phyloP scores from a whole-genome alignment of 92 coral and sea anemone species.

The Bergia sp. region DNA sequence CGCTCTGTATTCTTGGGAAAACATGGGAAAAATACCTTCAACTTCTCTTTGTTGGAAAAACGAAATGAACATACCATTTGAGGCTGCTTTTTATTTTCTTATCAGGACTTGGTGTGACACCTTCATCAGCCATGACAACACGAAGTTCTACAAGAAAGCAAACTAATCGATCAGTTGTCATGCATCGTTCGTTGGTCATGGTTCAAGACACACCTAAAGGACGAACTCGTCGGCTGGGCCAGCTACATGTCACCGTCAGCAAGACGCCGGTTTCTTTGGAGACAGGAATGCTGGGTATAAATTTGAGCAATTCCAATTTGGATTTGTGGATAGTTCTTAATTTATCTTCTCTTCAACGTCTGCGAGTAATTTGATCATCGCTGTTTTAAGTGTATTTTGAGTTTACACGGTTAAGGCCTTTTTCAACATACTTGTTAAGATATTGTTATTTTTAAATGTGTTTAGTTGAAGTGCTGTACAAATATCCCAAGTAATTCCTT shows the following conservation, averaged over 20 bases:
- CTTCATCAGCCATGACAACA: constrained; percentile 19
- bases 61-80: not conserved
- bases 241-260: constrained; percentile 37
- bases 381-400: too few species aligned
- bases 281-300: constrained; percentile 4
- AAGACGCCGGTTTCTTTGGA: constrained; percentile 28
- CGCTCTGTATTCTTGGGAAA: too few species aligned
- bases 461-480: too few species aligned
- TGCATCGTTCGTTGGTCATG: constrained; percentile 33
- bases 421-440: too few species aligned
- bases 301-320: not conserved
- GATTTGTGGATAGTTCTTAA: not conserved
- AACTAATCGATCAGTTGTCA: constrained; percentile 34
- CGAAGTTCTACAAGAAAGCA: constrained; percentile 19
- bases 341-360: not conserved
- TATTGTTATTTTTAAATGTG: too few species aligned
- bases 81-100: not conserved
- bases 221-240: constrained; percentile 36
- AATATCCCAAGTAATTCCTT: too few species aligned
- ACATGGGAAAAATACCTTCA: too few species aligned
- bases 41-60: not conserved
- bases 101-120: constrained; percentile 37
- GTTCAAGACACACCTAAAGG: constrained; percentile 42
- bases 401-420: too few species aligned
- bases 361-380: not conserved